Evolutionary conservation across 2,797 vertebrate genomes (phyloP).

Genomic region (Alectoris magna): DNA sequence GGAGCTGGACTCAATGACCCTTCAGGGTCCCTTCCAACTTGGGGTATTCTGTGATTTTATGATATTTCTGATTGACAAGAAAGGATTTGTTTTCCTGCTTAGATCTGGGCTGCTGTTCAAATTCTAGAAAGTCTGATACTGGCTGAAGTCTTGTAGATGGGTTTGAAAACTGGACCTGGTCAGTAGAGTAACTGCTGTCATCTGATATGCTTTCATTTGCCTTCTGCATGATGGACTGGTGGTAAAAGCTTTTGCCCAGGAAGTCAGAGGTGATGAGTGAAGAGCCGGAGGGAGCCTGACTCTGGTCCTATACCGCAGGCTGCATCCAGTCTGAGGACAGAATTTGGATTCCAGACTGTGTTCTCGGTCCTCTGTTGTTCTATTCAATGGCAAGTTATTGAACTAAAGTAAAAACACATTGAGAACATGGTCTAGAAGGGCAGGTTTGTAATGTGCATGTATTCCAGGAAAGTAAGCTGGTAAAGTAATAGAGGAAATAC

Average conservation of each 20-base stretch:
- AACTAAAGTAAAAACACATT: neutral
- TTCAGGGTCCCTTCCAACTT: too few species aligned
- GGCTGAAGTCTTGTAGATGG: neutral
- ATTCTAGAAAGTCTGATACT: neutral
- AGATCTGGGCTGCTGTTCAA: neutral
- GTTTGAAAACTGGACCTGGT: neutral
- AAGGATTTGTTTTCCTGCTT: neutral
- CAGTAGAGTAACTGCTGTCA: neutral
- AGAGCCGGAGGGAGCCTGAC: neutral
- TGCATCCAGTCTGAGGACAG: neutral
- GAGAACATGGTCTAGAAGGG: neutral
- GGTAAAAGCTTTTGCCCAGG: neutral
- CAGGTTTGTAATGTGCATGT: neutral
- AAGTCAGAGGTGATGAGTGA: neutral
- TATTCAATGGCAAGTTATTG: neutral
- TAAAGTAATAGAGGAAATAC: neutral
- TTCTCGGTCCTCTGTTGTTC: neutral
- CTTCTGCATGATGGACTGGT: neutral
- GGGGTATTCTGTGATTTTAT: too few species aligned
- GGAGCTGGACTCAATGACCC: neutral
- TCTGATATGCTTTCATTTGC: neutral
- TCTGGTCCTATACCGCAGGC: neutral
- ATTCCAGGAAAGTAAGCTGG: neutral
- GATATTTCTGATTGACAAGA: neutral
- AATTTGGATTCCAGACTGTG: neutral